phyloP scores from a whole-genome alignment of 2,113 vertebrate species.

The Rhipidura dahli region DNA sequence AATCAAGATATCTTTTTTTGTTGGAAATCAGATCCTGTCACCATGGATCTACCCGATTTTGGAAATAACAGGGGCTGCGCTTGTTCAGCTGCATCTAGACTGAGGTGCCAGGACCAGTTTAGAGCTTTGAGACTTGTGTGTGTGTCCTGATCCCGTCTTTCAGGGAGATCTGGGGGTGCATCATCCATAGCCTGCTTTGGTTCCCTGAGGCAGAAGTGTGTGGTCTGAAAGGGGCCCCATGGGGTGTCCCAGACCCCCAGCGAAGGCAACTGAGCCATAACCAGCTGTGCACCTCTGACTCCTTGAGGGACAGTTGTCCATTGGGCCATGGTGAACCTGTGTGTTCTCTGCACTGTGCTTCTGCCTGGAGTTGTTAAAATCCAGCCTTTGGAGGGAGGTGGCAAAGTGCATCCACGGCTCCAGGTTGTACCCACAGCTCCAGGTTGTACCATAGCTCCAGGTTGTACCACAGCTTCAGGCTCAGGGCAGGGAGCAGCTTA shows the following conservation, averaged over 20 bases:
- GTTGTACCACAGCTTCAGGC: not conserved
- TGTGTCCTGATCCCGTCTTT: not conserved
- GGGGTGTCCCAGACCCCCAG: not conserved
- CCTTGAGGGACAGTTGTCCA: not conserved
- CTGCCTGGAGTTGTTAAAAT: not conserved
- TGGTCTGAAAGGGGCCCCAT: not conserved
- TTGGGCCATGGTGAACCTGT: accelerated
- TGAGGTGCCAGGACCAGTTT: not conserved
- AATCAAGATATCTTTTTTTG: not conserved
- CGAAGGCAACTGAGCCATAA: accelerated
- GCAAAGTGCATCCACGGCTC: not conserved
- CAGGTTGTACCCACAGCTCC: not conserved
- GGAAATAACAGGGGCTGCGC: not conserved
- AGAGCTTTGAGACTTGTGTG: not conserved
- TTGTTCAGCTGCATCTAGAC: not conserved
- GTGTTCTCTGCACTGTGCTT: not conserved
- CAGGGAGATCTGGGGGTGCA: not conserved
- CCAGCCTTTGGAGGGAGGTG: not conserved
- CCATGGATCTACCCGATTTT: not conserved
- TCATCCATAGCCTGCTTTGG: not conserved
- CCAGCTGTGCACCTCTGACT: not conserved
- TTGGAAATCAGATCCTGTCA: not conserved
- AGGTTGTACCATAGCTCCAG: not conserved
- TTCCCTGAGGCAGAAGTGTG: not conserved
- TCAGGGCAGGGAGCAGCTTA: not conserved